Percentiles rank a stretch among this genome's conserved stretches.
Evolutionary conservation across 2,113 vertebrate genomes (phyloP).

Genomic region (Bostrychus sinensis): DNA sequence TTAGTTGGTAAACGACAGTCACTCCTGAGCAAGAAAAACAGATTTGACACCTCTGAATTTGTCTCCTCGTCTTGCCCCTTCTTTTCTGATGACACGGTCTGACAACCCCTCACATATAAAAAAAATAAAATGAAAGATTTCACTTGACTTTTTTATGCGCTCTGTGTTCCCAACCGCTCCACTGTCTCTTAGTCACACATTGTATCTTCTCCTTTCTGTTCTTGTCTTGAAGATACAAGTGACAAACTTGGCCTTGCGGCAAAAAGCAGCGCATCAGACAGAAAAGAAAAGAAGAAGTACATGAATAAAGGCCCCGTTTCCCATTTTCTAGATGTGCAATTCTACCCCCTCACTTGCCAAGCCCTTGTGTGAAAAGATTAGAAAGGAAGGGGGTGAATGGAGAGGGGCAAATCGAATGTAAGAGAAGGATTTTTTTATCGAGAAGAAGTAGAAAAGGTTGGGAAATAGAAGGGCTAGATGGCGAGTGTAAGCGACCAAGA

Average conservation of each 20-base stretch:
- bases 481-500: slow-evolving; percentile 63
- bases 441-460: slow-evolving; percentile 37
- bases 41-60: slow-evolving; percentile 69
- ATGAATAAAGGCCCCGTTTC: slow-evolving; percentile 60
- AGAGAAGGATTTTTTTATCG: slow-evolving; percentile 20
- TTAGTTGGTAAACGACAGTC: slow-evolving; percentile 74
- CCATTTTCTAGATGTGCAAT: slow-evolving; percentile 34
- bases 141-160: slow-evolving; percentile 30
- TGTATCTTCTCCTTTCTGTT: slow-evolving; percentile 6
- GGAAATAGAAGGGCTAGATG: slow-evolving; percentile 30
- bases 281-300: slow-evolving; percentile 27
- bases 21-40: slow-evolving; percentile 65
- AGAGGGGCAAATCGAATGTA: slow-evolving; percentile 43
- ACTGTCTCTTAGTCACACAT: slow-evolving; percentile 25
- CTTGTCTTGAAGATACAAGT: slow-evolving; percentile 44
- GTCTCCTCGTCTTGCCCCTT: slow-evolving; percentile 50
- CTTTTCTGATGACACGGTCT: slow-evolving; percentile 55
- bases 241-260: slow-evolving; percentile 58
- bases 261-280: slow-evolving; percentile 34
- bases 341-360: slow-evolving; percentile 35
- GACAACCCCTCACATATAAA: slow-evolving; percentile 62
- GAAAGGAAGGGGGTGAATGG: slow-evolving; percentile 25
- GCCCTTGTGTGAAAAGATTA: slow-evolving; percentile 57
- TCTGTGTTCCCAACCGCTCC: slow-evolving; percentile 37
- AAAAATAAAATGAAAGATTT: slow-evolving; percentile 33